A percentile compares a stretch with the other conserved stretches of the same genome.
Conservation (phyloP, 1,140 invertebrate species). For the Achroia grisella region DNA sequence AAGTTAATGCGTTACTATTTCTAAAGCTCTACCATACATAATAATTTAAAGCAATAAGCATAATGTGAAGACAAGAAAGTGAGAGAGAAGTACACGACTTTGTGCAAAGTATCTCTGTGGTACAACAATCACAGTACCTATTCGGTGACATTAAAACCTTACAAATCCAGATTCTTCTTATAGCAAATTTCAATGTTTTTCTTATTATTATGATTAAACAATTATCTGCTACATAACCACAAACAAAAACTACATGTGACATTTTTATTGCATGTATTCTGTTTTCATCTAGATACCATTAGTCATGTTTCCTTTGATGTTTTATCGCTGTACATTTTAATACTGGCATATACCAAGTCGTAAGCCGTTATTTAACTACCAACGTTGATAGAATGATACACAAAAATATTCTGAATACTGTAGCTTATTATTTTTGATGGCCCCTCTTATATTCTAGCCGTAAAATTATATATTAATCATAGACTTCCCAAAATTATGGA, state of each 20-base stretch:
- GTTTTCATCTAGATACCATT: constrained; percentile 68
- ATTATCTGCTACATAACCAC: constrained; percentile 22
- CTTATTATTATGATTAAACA: constrained; percentile 29
- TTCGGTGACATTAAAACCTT: too few relatives aligned
- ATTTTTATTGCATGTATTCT: constrained; percentile 63
- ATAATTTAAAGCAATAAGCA: too few relatives aligned
- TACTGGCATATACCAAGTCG: constrained; percentile 46
- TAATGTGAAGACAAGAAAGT: too few relatives aligned
- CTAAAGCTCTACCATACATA: too few relatives aligned
- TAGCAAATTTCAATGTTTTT: too few relatives aligned
- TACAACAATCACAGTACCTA: too few relatives aligned
- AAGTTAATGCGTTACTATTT: too few relatives aligned
- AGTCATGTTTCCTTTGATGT: constrained; percentile 63
- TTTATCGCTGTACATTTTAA: constrained; percentile 61
- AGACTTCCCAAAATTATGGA: not conserved
- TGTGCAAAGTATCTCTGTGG: too few relatives aligned
- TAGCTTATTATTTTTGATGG: constrained; percentile 30
- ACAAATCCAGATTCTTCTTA: too few relatives aligned
- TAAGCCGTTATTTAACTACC: constrained; percentile 41
- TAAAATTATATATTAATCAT: constrained; percentile 16
- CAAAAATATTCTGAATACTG: constrained; percentile 36
- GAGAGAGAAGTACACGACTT: too few relatives aligned
- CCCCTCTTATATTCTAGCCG: constrained; percentile 16
- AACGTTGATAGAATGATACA: constrained; percentile 45
- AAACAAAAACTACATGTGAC: constrained; percentile 52